Conservation (phyloP, 1,140 invertebrate species). For the Helicoverpa armigera region DNA sequence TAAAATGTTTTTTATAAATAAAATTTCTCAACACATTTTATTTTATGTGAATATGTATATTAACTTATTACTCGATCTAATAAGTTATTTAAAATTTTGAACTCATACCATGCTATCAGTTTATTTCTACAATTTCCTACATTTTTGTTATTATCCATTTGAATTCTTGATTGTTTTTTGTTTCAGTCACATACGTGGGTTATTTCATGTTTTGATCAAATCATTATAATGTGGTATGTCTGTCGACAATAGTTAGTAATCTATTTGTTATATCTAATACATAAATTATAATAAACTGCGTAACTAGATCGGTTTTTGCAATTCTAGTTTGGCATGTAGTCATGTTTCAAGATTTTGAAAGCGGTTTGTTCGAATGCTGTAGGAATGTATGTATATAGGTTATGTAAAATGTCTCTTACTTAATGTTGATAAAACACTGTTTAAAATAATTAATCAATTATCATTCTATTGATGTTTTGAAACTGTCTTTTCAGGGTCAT, state of each 20-base stretch:
- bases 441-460: too few species aligned
- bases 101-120: too few species aligned
- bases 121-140: not conserved
- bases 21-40: too few species aligned
- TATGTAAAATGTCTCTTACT: constrained; percentile 16
- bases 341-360: constrained; percentile 36
- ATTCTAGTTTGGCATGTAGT: constrained; percentile 24
- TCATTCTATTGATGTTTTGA: too few species aligned
- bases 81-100: too few species aligned
- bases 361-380: constrained; percentile 8
- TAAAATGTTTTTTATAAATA: too few species aligned
- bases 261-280: constrained; percentile 34
- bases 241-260: constrained; percentile 34
- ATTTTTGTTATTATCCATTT: not conserved
- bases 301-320: constrained; percentile 35
- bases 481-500: too few species aligned
- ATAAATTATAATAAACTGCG: constrained; percentile 34
- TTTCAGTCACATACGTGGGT: not conserved
- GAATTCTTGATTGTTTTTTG: not conserved
- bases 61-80: too few species aligned
- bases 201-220: not conserved
- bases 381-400: constrained; percentile 17
- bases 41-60: too few species aligned
- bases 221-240: not conserved
- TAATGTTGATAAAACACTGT: too few species aligned